Evolutionary conservation across 2,113 vertebrate species (phyloP), one percentile per base, ranked within the genome.

Genomic region (Macquaria australasica): DNA sequence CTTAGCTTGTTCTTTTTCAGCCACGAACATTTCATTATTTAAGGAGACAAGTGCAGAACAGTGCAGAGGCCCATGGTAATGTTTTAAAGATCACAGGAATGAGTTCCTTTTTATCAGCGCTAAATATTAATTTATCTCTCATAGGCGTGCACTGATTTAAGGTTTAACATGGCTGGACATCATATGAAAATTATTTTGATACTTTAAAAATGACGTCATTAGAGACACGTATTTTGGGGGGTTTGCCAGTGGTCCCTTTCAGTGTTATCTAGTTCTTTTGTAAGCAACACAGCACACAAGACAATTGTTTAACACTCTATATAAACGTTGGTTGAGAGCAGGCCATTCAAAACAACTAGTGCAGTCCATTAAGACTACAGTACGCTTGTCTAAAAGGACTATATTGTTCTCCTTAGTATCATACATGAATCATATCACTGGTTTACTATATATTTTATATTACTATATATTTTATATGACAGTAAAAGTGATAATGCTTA

Each of bases 61-160:
- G 88, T 41, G 81, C 67, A 67, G 75, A 91, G 87, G 88, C 88
- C 78, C 48, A 51, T 72, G 79, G 67, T 88, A 67, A 91, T 93
- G 91, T 93, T 92, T 94, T 91, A 93, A 92, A 90, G 79, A 94
- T 95, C 81, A 87, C 37, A 86, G 39, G 18, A 86, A 58, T 18
- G 8, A 79, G 9, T 59, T 84, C 39, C 62, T 83, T 89, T 87
- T 89, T 79, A 86, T 86, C 62, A 83, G 67, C 59, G 51, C 68
- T 45, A 73, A 85, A 89, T 87, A 89, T 83, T 85, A n/a, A 77
- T 80, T 62, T 62, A n/a, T 59, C 8, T 72, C 63, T 55, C 15
- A 1, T 15, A 31, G 73, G 60, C 39, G 41, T 41, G 63, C 66
- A 11, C 75, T 45, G 66, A 69, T 58, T 77, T 77, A 4, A 51